A percentile compares a stretch with the other conserved stretches of the same genome.
phyloP scores from a whole-genome alignment of 2,888 invertebrate genomes.

The Ormyrus labotus region DNA sequence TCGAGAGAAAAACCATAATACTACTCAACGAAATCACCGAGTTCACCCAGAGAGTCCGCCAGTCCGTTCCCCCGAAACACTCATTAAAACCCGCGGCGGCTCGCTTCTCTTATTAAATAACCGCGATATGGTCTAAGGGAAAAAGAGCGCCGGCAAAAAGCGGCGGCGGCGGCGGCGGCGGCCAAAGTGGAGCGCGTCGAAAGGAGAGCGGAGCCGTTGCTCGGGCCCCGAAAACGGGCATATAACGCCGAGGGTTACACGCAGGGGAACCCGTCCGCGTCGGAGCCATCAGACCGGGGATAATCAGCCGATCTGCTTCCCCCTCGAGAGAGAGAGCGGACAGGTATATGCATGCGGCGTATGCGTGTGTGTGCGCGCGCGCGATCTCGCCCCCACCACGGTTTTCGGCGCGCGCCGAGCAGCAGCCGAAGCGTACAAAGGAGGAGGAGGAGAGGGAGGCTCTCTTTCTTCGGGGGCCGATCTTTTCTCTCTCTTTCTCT shows the following conservation, averaged over 20 bases:
- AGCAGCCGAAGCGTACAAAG: conserved; percentile 34
- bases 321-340: neutral
- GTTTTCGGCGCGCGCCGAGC: neutral
- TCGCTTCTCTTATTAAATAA: too few species aligned
- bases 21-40: too few species aligned
- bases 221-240: conserved; percentile 36
- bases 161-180: neutral
- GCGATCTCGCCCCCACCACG: neutral
- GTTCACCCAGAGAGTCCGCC: too few species aligned
- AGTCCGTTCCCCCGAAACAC: too few species aligned
- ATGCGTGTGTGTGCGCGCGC: neutral
- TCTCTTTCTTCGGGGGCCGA: neutral
- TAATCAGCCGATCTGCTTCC: conserved; percentile 61
- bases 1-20: too few species aligned
- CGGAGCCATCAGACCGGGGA: conserved; percentile 59
- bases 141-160: too few species aligned
- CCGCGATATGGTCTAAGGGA: too few species aligned
- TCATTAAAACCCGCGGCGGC: too few species aligned
- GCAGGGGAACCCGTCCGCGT: conserved; percentile 54
- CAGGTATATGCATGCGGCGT: neutral
- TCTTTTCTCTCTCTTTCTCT: conserved; percentile 5
- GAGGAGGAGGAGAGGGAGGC: conserved; percentile 8
- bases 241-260: conserved; percentile 6
- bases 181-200: conserved; percentile 9
- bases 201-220: conserved; percentile 54